These are phyloP conservation scores for Spinibarbus caldwelli DNA, from an alignment of 2,797 vertebrate genomes.

Conservation along the genomic window DNA sequence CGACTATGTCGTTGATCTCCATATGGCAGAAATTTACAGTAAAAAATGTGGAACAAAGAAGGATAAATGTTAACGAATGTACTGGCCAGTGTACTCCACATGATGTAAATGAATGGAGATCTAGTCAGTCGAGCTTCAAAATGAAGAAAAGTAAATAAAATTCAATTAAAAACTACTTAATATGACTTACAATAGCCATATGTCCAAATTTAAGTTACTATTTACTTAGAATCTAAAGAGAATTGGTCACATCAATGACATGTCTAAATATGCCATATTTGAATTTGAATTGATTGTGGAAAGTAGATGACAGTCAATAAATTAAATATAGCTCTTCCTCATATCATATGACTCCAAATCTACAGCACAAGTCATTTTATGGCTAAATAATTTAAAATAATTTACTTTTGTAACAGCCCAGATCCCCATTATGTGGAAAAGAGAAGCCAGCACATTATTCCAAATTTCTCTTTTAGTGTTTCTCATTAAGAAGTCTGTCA, in stretches of 20 bases:
- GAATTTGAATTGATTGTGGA: neutral
- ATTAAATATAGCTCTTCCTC: neutral
- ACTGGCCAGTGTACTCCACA: neutral
- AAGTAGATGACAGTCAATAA: neutral
- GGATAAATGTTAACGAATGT: neutral
- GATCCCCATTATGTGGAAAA: neutral
- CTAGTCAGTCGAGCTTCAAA: neutral
- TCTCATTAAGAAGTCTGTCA: too few species aligned
- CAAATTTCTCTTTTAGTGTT: neutral
- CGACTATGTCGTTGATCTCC: too few species aligned
- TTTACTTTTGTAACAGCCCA: neutral
- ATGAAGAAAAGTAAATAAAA: too few species aligned
- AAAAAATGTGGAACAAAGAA: neutral
- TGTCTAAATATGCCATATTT: neutral
- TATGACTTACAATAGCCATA: too few species aligned
- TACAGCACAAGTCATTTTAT: neutral
- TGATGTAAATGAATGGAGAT: neutral
- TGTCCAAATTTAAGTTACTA: neutral
- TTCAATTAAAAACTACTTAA: too few species aligned
- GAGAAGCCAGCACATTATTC: neutral
- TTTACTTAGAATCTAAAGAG: neutral
- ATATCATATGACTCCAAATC: neutral
- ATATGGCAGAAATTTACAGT: too few species aligned
- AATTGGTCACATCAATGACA: too few species aligned
- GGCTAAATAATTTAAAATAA: neutral